phyloP scores from a whole-genome alignment of 2,113 vertebrate species.

The Smithornis capensis region DNA sequence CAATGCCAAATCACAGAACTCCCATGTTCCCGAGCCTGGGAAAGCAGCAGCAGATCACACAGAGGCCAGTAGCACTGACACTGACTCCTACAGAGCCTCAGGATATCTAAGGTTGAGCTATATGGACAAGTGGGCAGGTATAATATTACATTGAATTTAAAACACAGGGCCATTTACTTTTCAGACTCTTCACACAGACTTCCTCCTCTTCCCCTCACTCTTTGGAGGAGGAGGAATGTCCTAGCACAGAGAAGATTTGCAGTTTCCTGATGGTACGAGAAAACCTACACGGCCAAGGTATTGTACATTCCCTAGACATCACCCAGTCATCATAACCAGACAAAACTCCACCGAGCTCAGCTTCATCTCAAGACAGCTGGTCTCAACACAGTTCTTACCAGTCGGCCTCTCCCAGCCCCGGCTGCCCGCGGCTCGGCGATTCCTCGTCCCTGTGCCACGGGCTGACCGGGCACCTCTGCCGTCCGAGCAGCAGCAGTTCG shows the following conservation, averaged over 20 bases:
- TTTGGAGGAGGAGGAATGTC: not conserved
- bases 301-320: conserved; percentile 3
- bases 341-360: not conserved
- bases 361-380: not conserved
- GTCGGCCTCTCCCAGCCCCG: not conserved
- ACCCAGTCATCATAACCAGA: not conserved
- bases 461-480: conserved; percentile 12
- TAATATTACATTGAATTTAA: conserved; percentile 9
- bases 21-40: not conserved
- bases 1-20: not conserved
- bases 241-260: conserved; percentile 18
- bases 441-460: not conserved
- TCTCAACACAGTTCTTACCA: conserved; percentile 34
- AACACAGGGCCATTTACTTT: conserved; percentile 56
- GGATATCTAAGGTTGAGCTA: not conserved
- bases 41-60: not conserved
- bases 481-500: conserved; percentile 70
- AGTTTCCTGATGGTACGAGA: conserved; percentile 29
- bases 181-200: conserved; percentile 49
- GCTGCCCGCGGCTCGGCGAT: not conserved
- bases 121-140: conserved; percentile 24
- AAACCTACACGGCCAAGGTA: not conserved
- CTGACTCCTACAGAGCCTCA: conserved; percentile 5
- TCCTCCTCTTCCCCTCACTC: not conserved
- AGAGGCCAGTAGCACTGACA: not conserved